These are phyloP conservation scores for Ochotona princeps DNA, from an alignment of 2,113 vertebrate genomes.

Conservation along the genomic window DNA sequence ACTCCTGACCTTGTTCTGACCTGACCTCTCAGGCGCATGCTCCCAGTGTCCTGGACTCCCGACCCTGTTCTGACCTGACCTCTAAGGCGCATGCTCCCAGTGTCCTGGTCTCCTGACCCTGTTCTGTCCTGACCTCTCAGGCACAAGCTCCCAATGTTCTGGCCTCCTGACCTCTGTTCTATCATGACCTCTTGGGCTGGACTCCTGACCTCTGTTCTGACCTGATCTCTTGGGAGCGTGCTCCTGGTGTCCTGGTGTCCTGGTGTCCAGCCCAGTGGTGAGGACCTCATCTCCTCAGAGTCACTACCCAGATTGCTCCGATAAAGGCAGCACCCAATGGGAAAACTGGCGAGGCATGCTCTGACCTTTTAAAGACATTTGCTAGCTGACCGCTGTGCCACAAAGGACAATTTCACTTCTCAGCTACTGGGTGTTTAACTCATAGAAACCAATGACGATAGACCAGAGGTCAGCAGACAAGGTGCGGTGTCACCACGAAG, in stretches of 20 bases:
- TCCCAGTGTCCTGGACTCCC: no score
- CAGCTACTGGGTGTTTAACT: slow-evolving; percentile 67
- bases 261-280: background rate
- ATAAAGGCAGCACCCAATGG: background rate
- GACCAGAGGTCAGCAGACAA: slow-evolving; percentile 23
- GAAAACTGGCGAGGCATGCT: slow-evolving; percentile 9
- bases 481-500: slow-evolving; percentile 30
- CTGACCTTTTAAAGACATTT: slow-evolving; percentile 60
- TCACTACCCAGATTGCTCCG: background rate
- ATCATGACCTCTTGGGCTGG: no score
- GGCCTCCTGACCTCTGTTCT: no score
- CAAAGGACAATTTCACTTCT: slow-evolving; percentile 63
- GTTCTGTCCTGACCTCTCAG: no score
- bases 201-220: background rate
- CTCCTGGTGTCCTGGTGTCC: background rate
- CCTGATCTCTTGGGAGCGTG: background rate
- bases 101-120: no score
- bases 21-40: no score
- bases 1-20: no score
- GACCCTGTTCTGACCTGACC: no score
- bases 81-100: no score
- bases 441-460: slow-evolving; percentile 59
- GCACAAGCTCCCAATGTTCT: no score
- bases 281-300: background rate
- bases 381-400: slow-evolving; percentile 53